These are phyloP conservation scores for Pachyseris speciosa DNA, from an alignment of 64 coral and sea anemone genomes.

Conservation along the genomic window DNA sequence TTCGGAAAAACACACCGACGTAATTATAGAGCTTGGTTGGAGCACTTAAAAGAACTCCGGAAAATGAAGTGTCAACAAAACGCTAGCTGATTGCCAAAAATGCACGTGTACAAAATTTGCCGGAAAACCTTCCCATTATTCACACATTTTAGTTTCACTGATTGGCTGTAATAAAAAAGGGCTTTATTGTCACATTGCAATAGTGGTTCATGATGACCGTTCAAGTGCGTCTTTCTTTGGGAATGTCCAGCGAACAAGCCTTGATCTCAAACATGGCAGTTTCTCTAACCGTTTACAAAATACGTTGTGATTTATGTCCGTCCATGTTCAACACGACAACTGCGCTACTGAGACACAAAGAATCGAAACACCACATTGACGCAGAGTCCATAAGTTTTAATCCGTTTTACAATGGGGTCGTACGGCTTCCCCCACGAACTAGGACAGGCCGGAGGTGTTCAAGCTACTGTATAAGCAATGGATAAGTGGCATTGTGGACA, in stretches of 20 bases:
- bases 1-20: not conserved
- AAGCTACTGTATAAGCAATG: constrained; percentile 51
- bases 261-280: not conserved
- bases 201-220: not conserved
- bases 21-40: not conserved
- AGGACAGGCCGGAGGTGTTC: not conserved
- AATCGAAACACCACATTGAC: not conserved
- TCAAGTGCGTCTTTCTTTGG: not conserved
- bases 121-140: not conserved
- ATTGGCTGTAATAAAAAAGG: not conserved
- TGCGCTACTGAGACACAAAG: constrained; percentile 35
- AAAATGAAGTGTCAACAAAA: not conserved
- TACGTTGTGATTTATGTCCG: constrained; percentile 17
- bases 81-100: not conserved
- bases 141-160: not conserved
- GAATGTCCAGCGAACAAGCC: not conserved
- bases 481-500: constrained; percentile 30
- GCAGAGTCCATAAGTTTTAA: not conserved
- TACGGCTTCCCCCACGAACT: not conserved
- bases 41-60: not conserved
- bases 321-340: constrained; percentile 36
- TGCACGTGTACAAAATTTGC: not conserved
- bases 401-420: constrained; percentile 37
- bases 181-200: not conserved
- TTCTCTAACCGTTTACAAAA: constrained; percentile 7